Evolutionary conservation across 2,113 vertebrate genomes (phyloP), one percentile per base, ranked within the genome.

Genomic region (Carassius carassius): DNA sequence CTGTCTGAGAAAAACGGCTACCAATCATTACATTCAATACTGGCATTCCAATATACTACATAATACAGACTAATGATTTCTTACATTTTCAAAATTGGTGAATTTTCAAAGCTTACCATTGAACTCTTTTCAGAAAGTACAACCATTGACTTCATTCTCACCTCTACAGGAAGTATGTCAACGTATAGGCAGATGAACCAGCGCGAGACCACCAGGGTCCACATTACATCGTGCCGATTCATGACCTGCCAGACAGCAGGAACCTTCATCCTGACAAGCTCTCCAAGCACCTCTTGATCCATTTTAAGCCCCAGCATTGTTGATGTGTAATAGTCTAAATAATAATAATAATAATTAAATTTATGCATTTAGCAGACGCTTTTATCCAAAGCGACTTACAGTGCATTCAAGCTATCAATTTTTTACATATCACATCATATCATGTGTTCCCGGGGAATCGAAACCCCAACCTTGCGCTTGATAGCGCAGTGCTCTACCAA

Each of bases 141-240:
- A 51, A 41, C n/a, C 1, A 41, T 58, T 67, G 7, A 17, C 32
- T 65, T 9, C 25, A 65, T 81, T 3, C 89, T 95, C 89, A 97
- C 98, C 96, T 99, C 98, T 41, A 99, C 95, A 0, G 98, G 98
- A 80, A 99, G 96, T 75, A 97, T 89, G 84, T 99, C 98, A 32
- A 99, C 96, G 44, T 96, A 99, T 85, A 99, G 94, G 90, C 98
- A 99, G 89, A 99, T 96, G 89, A 99, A 98, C 98, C 98, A 99
- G 51, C 96, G 96, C 0, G 97, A 98, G 67, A 96, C 97, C 84
- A 99, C 92, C 37, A 99, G 90, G 4, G 95, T 96, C 98, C 98
- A 99, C 90, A 96, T 96, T 73, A 96, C 94, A 0, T 94, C 95
- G 0, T 96, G 96, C 79, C 93, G 92, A 0, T 93, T 95, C 96